Conservation (phyloP, 2,888 invertebrate species). For the Alitta virens region DNA sequence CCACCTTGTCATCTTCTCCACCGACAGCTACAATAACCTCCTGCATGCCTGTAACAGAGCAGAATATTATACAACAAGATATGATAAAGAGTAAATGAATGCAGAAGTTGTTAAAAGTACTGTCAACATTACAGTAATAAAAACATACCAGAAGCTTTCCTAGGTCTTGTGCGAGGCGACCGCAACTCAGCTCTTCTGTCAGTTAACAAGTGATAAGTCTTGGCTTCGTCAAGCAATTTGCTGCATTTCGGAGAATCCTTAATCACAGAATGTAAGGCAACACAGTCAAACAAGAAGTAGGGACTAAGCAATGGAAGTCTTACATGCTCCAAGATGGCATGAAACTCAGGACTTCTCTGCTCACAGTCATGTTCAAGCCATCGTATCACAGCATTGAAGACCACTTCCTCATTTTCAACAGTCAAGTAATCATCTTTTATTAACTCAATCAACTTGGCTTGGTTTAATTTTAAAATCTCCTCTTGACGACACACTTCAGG, state of each 20-base stretch:
- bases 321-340: constrained; percentile 56
- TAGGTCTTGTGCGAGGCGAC: constrained; percentile 54
- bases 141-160: constrained; percentile 51
- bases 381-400: constrained; percentile 58
- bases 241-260: constrained; percentile 53
- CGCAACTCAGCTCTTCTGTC: constrained; percentile 57
- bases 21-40: constrained; percentile 61
- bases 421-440: constrained; percentile 58
- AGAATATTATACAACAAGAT: too few species aligned
- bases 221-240: constrained; percentile 58
- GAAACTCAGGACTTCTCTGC: constrained; percentile 30
- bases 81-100: too few species aligned
- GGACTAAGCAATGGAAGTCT: constrained; percentile 59
- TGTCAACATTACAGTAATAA: too few species aligned
- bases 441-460: constrained; percentile 58
- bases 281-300: constrained; percentile 60
- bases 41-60: background rate
- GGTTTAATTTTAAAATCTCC: constrained; percentile 55
- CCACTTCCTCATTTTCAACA: constrained; percentile 60
- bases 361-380: constrained; percentile 57
- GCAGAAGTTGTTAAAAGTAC: too few species aligned
- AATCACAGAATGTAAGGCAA: constrained; percentile 55
- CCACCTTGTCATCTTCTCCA: constrained; percentile 62
- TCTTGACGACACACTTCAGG: constrained; percentile 38
- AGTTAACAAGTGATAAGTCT: constrained; percentile 58